Evolutionary conservation across 2,113 vertebrate genomes (phyloP).

Genomic region (Salminus brasiliensis): DNA sequence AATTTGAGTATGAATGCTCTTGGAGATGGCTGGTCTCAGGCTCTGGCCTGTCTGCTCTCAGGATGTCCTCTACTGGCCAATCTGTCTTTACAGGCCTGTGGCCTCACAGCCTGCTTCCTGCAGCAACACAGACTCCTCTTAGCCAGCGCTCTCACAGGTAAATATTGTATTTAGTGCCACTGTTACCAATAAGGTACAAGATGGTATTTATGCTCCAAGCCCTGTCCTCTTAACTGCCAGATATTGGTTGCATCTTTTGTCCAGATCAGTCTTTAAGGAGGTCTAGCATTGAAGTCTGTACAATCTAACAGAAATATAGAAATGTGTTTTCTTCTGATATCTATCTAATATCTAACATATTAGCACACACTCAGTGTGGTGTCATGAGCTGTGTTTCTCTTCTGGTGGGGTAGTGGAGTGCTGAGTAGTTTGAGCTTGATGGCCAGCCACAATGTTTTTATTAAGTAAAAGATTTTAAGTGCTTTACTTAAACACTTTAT

Average conservation of each 20-base stretch:
- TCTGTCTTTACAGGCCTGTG: conserved; percentile 81
- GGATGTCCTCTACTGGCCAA: conserved; percentile 78
- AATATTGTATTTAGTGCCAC: not conserved
- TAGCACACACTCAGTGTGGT: too few species aligned
- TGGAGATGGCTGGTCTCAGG: conserved; percentile 75
- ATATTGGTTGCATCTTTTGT: not conserved
- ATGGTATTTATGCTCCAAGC: not conserved
- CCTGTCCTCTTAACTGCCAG: not conserved
- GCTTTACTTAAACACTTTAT: too few species aligned
- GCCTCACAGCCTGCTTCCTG: conserved; percentile 75
- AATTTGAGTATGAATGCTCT: conserved; percentile 86
- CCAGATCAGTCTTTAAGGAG: too few species aligned
- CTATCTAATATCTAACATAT: too few species aligned
- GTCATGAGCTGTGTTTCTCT: not conserved
- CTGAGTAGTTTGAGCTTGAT: too few species aligned
- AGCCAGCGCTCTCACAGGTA: conserved; percentile 75
- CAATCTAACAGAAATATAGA: too few species aligned
- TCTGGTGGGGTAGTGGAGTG: too few species aligned
- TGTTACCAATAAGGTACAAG: not conserved
- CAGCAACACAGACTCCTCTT: conserved; percentile 77
- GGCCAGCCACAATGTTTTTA: too few species aligned
- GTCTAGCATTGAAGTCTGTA: too few species aligned
- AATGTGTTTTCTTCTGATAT: too few species aligned
- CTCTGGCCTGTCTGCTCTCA: conserved; percentile 77
- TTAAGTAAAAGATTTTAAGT: too few species aligned